Evolutionary conservation across 2,113 vertebrate species (phyloP), one percentile per base, ranked within the genome.

Genomic region (Hassar affinis): DNA sequence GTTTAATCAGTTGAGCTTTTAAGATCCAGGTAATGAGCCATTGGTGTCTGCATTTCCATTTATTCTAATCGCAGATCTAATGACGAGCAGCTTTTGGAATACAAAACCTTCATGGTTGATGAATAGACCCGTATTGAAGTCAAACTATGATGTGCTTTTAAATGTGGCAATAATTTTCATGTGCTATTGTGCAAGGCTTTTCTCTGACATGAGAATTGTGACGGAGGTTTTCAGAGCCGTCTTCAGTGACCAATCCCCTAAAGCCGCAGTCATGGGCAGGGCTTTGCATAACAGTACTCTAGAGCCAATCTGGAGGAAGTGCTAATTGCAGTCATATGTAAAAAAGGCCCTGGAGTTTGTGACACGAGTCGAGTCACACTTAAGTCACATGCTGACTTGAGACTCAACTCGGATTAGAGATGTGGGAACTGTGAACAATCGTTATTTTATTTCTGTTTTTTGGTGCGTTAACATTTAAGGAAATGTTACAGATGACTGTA

Each of bases 11-110:
- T 42, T 81, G 42, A 75, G 49, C 59, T 47, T 61, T 80, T 76
- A 78, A 84, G 54, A 49, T 74, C 38, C 85, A 76, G 81, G 66
- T 38, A 62, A 76, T 86, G 30, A 30, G 5, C 76, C 42, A 47
- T 66, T 64, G n/a, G 61, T 35, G 56, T 78, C 47, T 51, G n/a
- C 49, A 4, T 85, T 69, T 51, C 66, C 12, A 38, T 80, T 78
- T 51, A 47, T 84, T 38, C 61, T 69, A 38, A 82, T 82, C 69
- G 52, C 30, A 52, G 56, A 62, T 62, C 25, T 82, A 61, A 62
- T 17, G 42, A 59, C n/a, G 5, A 15, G 25, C 27, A 11, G 69
- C 69, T 75, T 14, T 59, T 17, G 0, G 12, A 49, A 75, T 45
- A 25, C 52, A 54, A 71, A 38, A 20, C 11, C 42, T 82, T 20